phyloP scores from a whole-genome alignment of 2,113 vertebrate species.

The Nycticebus coucang region DNA sequence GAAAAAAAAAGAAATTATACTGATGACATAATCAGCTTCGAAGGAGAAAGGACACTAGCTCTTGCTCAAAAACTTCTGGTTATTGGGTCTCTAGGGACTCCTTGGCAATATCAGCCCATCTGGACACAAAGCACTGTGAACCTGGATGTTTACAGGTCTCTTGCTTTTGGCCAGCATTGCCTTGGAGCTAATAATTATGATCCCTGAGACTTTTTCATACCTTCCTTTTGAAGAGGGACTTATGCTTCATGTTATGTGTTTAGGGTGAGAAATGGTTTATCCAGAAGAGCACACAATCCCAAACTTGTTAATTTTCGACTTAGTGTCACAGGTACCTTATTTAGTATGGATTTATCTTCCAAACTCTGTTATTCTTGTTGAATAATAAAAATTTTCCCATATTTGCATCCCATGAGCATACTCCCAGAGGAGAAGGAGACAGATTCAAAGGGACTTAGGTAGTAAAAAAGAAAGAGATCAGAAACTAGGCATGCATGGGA shows the following conservation, averaged over 20 bases:
- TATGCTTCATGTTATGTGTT: not conserved
- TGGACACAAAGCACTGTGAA: slow-evolving; percentile 58
- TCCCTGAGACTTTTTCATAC: not conserved
- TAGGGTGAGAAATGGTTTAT: not conserved
- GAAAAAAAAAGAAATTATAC: not conserved
- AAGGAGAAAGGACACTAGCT: not conserved
- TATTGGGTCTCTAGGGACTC: not conserved
- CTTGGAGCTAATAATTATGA: slow-evolving; percentile 47
- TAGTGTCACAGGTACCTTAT: not conserved
- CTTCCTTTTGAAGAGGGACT: slow-evolving; percentile 19
- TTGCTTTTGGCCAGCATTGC: slow-evolving; percentile 51
- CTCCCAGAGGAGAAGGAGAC: not conserved
- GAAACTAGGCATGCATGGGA: not conserved
- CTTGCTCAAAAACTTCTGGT: not conserved
- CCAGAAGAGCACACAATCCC: not conserved
- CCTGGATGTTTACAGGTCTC: slow-evolving; percentile 45
- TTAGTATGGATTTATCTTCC: not conserved
- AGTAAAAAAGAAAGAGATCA: not conserved
- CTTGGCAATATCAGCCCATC: not conserved
- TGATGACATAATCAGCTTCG: not conserved
- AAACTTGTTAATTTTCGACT: not conserved
- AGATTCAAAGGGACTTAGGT: not conserved
- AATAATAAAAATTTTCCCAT: not conserved
- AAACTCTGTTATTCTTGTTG: not conserved
- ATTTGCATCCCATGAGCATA: not conserved